Evolutionary conservation across 2,113 vertebrate genomes (phyloP).

Genomic region (Notarius lentiginosus): DNA sequence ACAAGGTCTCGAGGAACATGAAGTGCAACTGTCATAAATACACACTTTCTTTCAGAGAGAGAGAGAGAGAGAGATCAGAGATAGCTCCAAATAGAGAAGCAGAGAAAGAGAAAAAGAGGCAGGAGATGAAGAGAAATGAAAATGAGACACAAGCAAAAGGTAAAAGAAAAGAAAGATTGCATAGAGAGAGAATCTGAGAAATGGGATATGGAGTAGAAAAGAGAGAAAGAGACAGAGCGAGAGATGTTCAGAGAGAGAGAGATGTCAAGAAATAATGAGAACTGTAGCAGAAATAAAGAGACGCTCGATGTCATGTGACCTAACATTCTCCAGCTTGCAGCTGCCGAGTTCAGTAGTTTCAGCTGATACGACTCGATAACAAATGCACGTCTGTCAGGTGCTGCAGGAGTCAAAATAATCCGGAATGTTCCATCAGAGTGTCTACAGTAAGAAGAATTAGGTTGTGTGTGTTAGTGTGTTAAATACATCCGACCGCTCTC

Average conservation of each 20-base stretch:
- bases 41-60: background rate
- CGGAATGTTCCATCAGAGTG: too few species aligned
- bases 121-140: background rate
- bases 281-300: too few species aligned
- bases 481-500: too few species aligned
- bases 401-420: too few species aligned
- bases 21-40: background rate
- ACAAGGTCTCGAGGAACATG: background rate
- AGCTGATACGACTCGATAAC: too few species aligned
- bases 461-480: too few species aligned
- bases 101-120: background rate
- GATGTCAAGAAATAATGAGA: background rate
- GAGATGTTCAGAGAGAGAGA: background rate
- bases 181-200: background rate
- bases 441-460: too few species aligned
- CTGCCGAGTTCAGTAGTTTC: too few species aligned
- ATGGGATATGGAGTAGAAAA: background rate
- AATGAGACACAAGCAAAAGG: background rate
- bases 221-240: slow-evolving; percentile 3
- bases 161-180: too few species aligned
- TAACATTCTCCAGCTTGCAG: too few species aligned
- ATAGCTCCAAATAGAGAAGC: background rate
- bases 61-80: background rate
- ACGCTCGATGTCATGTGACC: too few species aligned
- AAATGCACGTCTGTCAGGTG: too few species aligned